Evolutionary conservation across 2,113 vertebrate genomes (phyloP), one percentile per base, ranked within the genome.

Genomic region (Uria aalge): DNA sequence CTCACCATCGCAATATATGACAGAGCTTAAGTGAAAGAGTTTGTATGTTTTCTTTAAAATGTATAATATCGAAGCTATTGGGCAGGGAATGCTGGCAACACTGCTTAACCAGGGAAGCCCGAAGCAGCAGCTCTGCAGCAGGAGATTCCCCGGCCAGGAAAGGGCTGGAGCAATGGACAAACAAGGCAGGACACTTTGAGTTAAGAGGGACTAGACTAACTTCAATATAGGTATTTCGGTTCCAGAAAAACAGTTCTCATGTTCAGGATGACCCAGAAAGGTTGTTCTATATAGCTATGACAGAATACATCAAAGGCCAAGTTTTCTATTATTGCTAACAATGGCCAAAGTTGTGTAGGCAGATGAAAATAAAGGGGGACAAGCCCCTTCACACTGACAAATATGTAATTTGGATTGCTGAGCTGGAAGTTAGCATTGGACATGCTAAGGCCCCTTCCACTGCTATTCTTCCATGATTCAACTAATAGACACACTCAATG

Each of bases 1-100:
- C 6, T 34, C 43, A 26, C 7, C 36, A n/a, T 27, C 1, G 0
- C 38, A 85, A 34, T 10, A 2, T 5, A 17, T 4, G 27, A 48
- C 16, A 75, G 56, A 55, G 27, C 19, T n/a, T 15, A 71, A 83
- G 14, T 3, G 18, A 40, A 32, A 24, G n/a, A 29, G 22, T 43
- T 12, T 45, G 18, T 14, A 10, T 11, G 1, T 48, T 67, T 38
- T 53, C 26, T 56, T 36, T 20, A 36, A 60, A 40, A 24, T 1
- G 16, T 40, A 8, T 4, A 27, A 5, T 11, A 24, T 22, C 29
- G 30, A 43, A 43, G 18, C 15, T 36, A 9, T 3, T 15, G 32
- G 73, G 11, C 56, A 78, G 38, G 38, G 38, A 74, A 74, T 2
- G 2, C 21, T 47, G 52, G 32, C 30, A 74, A 12, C 2, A 0